These are phyloP conservation scores for Urocynchramus pylzowi DNA, from an alignment of 2,113 vertebrate genomes.

Conservation along the genomic window DNA sequence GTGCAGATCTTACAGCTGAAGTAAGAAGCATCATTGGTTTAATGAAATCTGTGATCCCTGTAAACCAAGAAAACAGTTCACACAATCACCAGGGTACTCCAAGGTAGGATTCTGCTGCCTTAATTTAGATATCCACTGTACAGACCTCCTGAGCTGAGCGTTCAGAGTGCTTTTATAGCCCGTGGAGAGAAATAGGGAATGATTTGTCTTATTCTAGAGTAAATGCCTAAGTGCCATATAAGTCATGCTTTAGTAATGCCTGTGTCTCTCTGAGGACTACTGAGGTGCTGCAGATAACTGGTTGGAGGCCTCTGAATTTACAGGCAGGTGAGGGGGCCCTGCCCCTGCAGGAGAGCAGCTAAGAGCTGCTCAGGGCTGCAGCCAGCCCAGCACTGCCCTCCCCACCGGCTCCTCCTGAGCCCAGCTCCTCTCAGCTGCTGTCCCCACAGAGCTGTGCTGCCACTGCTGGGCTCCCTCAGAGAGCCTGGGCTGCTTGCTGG, in stretches of 20 bases:
- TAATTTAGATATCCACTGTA: not conserved
- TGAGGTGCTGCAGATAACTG: not conserved
- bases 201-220: conserved; percentile 20
- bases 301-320: not conserved
- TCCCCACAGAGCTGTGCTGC: fast-evolving
- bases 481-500: fast-evolving
- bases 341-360: fast-evolving
- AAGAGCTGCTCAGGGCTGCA: fast-evolving
- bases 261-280: not conserved
- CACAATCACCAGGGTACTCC: not conserved
- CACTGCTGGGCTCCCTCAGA: not conserved
- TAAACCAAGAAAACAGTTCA: not conserved
- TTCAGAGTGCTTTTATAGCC: not conserved
- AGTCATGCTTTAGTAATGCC: not conserved
- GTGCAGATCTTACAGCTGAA: not conserved
- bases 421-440: not conserved
- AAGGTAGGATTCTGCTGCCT: not conserved
- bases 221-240: not conserved
- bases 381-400: not conserved
- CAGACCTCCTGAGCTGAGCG: not conserved
- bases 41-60: not conserved
- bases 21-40: not conserved
- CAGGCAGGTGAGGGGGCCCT: not conserved
- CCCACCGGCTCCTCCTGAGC: fast-evolving
- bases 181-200: conserved; percentile 22